These are phyloP conservation scores for Cyrtorhinus lividipennis DNA, from an alignment of 1,140 invertebrate genomes.

Conservation along the genomic window DNA sequence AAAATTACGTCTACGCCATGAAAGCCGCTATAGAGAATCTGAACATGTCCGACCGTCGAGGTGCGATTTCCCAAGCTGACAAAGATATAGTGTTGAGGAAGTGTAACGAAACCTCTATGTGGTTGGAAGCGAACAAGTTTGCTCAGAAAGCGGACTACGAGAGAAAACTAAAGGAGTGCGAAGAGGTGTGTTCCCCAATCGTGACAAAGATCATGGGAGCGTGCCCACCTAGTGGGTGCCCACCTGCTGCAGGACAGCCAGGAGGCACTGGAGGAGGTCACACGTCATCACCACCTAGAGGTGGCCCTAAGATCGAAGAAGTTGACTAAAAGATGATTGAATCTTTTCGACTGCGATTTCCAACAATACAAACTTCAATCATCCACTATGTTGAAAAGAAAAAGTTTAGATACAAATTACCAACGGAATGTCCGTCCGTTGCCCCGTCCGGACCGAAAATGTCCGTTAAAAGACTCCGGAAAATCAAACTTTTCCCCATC, in stretches of 20 bases:
- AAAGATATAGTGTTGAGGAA: slow-evolving; percentile 66
- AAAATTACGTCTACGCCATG: slow-evolving; percentile 95
- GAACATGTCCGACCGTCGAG: slow-evolving; percentile 60
- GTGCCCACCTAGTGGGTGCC: neutral
- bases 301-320: slow-evolving; percentile 84
- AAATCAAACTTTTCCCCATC: no score
- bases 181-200: slow-evolving; percentile 31
- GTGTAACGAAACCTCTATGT: slow-evolving; percentile 83
- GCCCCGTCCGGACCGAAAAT: no score
- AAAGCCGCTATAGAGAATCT: slow-evolving; percentile 74
- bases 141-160: slow-evolving; percentile 88
- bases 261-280: neutral
- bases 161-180: slow-evolving; percentile 80
- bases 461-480: no score
- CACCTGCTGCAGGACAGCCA: neutral
- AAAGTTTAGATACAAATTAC: no score
- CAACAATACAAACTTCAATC: no score
- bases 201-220: neutral
- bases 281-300: slow-evolving; percentile 29
- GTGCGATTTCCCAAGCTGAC: slow-evolving; percentile 76
- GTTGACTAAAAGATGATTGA: slow-evolving; percentile 57
- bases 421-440: no score
- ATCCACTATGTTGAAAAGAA: no score
- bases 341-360: no score
- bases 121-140: slow-evolving; percentile 86